Evolutionary conservation across 2,888 invertebrate species (phyloP).

Genomic region (Epinotia demarniana): DNA sequence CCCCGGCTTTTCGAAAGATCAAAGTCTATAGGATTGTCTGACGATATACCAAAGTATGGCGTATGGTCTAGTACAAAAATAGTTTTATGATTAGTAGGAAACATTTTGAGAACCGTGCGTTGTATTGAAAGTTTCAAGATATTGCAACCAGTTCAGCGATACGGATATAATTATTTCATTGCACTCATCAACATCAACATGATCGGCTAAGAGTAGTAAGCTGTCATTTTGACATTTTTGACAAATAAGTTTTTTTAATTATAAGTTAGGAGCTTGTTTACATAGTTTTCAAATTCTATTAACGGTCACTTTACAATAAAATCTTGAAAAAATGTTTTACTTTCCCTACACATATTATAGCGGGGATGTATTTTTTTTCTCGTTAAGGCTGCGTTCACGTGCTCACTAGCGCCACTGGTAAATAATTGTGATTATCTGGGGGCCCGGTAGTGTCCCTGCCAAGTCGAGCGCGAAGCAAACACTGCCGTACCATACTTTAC

Average conservation of each 20-base stretch:
- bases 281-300: too few relatives aligned
- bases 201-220: background rate
- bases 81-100: constrained; percentile 95
- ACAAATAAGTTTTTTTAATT: background rate
- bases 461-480: too few relatives aligned
- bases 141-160: background rate
- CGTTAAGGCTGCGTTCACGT: too few relatives aligned
- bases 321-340: too few relatives aligned
- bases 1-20: constrained; percentile 89
- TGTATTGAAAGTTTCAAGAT: background rate
- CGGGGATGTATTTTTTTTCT: too few relatives aligned
- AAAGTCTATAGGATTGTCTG: constrained; percentile 92
- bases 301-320: too few relatives aligned
- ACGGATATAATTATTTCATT: background rate
- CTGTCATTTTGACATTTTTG: background rate
- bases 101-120: constrained; percentile 69
- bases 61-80: constrained; percentile 98
- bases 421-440: too few relatives aligned
- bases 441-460: too few relatives aligned
- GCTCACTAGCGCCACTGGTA: too few relatives aligned
- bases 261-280: too few relatives aligned
- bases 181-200: background rate
- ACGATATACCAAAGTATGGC: constrained; percentile 94
- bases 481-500: too few relatives aligned
- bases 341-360: too few relatives aligned